Evolutionary conservation across 2,888 invertebrate genomes (phyloP).

Genomic region (Cataglyphis albicans): DNA sequence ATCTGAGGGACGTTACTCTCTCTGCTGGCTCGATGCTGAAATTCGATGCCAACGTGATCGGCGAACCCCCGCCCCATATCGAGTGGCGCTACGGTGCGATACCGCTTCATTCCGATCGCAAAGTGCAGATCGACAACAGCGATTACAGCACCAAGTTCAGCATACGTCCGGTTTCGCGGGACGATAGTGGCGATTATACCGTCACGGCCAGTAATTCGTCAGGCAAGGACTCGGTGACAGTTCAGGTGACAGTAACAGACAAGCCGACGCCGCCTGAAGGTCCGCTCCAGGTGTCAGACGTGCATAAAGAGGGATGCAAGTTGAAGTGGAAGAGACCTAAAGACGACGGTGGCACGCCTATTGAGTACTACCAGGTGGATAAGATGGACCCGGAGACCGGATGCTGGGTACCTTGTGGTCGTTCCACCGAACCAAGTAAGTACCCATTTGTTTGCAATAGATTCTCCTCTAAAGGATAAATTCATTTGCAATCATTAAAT

Average conservation of each 20-base stretch:
- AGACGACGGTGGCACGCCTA: constrained; percentile 97
- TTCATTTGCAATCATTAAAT: background rate
- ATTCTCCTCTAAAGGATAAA: background rate
- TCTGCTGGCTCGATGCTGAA: constrained; percentile 97
- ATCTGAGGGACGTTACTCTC: constrained; percentile 95
- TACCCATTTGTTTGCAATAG: constrained; percentile 52
- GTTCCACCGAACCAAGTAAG: constrained; percentile 93
- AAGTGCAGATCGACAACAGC: constrained; percentile 92
- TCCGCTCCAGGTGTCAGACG: constrained; percentile 94
- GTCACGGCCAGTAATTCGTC: constrained; percentile 95
- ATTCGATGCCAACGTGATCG: constrained; percentile 96
- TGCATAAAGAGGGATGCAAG: constrained; percentile 97
- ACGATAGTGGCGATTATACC: constrained; percentile 95
- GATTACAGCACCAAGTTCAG: constrained; percentile 96
- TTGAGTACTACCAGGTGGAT: constrained; percentile 98
- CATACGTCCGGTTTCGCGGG: constrained; percentile 92
- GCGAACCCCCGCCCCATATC: constrained; percentile 97
- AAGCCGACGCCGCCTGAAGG: constrained; percentile 96
- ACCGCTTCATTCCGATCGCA: constrained; percentile 90
- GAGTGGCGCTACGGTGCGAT: constrained; percentile 96
- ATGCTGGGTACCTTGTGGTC: constrained; percentile 95
- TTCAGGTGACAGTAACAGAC: constrained; percentile 94
- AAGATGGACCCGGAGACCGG: constrained; percentile 96
- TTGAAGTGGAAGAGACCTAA: constrained; percentile 98
- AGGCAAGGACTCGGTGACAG: constrained; percentile 93